phyloP scores from a whole-genome alignment of 2,113 vertebrate species.

The Emydura subglobosa region DNA sequence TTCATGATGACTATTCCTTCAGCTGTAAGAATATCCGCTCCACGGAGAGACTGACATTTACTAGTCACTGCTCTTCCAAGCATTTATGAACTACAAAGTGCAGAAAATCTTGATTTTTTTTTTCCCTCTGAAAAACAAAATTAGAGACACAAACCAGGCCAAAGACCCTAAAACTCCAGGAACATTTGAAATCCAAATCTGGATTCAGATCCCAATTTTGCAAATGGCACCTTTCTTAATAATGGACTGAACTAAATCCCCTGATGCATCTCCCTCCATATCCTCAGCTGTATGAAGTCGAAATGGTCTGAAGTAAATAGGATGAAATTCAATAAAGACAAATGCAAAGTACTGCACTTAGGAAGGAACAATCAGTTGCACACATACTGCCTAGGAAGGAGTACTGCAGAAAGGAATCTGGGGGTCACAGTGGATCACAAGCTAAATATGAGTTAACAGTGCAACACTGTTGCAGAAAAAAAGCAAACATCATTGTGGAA shows the following conservation, averaged over 20 bases:
- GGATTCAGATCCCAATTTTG: background rate
- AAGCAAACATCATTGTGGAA: no score
- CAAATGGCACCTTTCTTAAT: background rate
- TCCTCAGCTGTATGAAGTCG: background rate
- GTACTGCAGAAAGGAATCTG: no score
- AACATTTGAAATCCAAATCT: background rate
- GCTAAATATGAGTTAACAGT: no score
- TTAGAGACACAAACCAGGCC: background rate
- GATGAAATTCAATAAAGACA: no score
- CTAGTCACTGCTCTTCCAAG: constrained; percentile 58
- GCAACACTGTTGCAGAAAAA: no score
- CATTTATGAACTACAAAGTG: background rate
- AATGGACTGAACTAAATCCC: fast-evolving
- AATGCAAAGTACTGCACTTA: no score
- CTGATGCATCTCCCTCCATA: background rate
- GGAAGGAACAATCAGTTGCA: no score
- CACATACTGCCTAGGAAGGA: no score
- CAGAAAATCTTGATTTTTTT: background rate
- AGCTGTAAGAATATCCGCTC: constrained; percentile 69
- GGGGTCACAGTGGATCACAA: no score
- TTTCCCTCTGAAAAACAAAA: constrained; percentile 38
- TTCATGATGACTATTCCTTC: constrained; percentile 69
- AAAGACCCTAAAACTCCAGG: background rate
- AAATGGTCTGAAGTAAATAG: no score
- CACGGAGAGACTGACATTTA: constrained; percentile 61